Evolutionary conservation across 2,113 vertebrate species (phyloP), one percentile per base, ranked within the genome.

Genomic region (Chroicocephalus ridibundus): DNA sequence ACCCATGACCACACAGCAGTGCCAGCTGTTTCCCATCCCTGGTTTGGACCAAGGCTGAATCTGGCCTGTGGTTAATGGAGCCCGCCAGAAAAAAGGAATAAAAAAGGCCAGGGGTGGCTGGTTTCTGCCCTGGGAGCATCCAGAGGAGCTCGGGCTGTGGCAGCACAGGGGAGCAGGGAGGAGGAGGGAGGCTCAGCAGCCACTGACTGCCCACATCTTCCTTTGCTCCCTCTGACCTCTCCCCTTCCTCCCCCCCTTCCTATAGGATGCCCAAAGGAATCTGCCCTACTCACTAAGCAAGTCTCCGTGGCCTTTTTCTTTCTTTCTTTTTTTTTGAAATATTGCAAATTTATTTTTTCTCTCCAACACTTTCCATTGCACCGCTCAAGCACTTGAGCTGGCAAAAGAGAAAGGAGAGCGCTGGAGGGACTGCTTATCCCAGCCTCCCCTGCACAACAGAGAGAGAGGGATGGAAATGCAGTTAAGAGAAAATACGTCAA

Each of bases 401-500:
- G 66, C 52, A 76, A 52, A 85, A 77, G 18, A 38, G 24, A 70
- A 46, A 68, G 29, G 36, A 52, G 44, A 71, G 77, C n/a, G 31
- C 15, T 3, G 2, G 61, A 72, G 49, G 34, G 13, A 58, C 11
- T 61, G 49, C 40, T 90, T 83, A 64, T 72, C 21, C 34, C 7
- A 15, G 31, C 55, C 13, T 86, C 46, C 22, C 40, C 31, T 69
- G 40, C 21, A 74, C n/a, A 36, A 34, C 68, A 71, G 74, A 6
- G 86, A 18, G 36, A 84, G 71, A 57, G n/a, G 26, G 13, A 58
- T 62, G 76, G 79, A 96, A 81, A 83, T 61, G 38, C 58, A 80
- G 38, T 86, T 88, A 66, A 74, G 68, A 86, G 40, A 83, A 94
- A 91, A 78, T 52, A 66, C 11, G 3, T 90, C 49, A 88, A 86